A percentile compares a stretch with the other conserved stretches of the same genome.
Evolutionary conservation across 2,888 invertebrate genomes (phyloP).

Genomic region (Lissonota sp.): DNA sequence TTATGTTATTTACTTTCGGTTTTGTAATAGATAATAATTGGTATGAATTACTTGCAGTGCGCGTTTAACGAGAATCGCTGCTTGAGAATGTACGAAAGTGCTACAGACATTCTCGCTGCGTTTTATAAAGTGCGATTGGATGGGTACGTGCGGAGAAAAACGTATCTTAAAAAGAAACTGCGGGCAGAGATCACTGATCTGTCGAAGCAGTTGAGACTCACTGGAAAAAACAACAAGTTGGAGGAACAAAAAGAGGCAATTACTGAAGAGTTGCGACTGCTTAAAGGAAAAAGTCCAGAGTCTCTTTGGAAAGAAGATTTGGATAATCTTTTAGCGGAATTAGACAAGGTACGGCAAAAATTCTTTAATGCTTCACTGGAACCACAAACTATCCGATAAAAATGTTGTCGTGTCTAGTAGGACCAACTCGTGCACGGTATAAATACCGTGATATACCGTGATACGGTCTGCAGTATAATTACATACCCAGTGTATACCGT

Average conservation of each 20-base stretch:
- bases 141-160: conserved; percentile 94
- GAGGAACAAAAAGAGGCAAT: conserved; percentile 77
- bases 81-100: conserved; percentile 89
- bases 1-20: background rate
- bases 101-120: conserved; percentile 91
- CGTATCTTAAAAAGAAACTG: conserved; percentile 94
- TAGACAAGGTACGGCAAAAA: conserved; percentile 87
- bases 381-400: no score
- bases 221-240: conserved; percentile 96
- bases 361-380: no score
- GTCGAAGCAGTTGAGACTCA: conserved; percentile 94
- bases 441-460: no score
- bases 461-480: no score
- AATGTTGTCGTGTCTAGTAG: no score
- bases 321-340: conserved; percentile 88
- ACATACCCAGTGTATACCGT: no score
- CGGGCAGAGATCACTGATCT: conserved; percentile 95
- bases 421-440: no score
- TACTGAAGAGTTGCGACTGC: conserved; percentile 86
- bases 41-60: conserved; percentile 76
- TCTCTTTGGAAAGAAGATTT: conserved; percentile 96
- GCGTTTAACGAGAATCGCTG: conserved; percentile 88
- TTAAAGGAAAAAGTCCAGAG: conserved; percentile 90
- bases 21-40: conserved; percentile 6
- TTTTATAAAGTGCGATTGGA: conserved; percentile 93